phyloP scores from a whole-genome alignment of 2,888 invertebrate species.

The Ectobius pallidus region DNA sequence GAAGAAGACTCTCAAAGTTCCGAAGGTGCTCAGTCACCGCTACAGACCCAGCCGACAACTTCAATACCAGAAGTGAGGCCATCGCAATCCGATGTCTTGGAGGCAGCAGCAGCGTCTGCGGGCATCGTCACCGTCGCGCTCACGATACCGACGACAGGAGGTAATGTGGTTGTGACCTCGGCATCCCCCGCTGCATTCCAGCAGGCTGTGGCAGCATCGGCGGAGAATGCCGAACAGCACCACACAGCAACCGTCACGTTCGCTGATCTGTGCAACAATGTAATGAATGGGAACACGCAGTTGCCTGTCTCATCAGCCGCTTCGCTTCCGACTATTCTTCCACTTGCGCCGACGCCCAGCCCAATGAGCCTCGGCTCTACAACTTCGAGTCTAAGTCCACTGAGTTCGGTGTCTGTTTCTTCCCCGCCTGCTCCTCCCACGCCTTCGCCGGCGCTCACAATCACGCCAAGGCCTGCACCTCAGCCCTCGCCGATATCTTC shows the following conservation, averaged over 20 bases:
- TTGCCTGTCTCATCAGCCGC: slow-evolving; percentile 38
- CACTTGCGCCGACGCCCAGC: slow-evolving; percentile 57
- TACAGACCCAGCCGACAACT: slow-evolving; percentile 42
- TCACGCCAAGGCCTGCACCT: slow-evolving; percentile 49
- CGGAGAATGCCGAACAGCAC: slow-evolving; percentile 48
- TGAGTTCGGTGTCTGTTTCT: slow-evolving; percentile 66
- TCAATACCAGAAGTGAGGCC: slow-evolving; percentile 43
- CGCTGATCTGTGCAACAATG: slow-evolving; percentile 67
- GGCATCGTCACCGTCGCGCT: slow-evolving; percentile 72
- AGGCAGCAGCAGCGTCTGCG: slow-evolving; percentile 69
- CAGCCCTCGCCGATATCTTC: slow-evolving; percentile 53
- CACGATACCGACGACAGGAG: slow-evolving; percentile 63
- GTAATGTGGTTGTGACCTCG: slow-evolving; percentile 59
- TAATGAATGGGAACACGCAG: slow-evolving; percentile 51
- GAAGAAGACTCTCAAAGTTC: slow-evolving; percentile 91
- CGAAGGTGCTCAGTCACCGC: slow-evolving; percentile 62
- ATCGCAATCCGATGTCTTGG: slow-evolving; percentile 59
- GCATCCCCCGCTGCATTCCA: slow-evolving; percentile 51
- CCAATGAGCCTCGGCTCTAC: slow-evolving; percentile 64
- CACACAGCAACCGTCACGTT: slow-evolving; percentile 57
- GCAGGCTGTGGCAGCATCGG: slow-evolving; percentile 47
- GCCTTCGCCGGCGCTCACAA: slow-evolving; percentile 47
- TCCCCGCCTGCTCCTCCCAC: slow-evolving; percentile 66
- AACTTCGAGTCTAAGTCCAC: slow-evolving; percentile 69
- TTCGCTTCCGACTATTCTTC: slow-evolving; percentile 56